Evolutionary conservation across 2,797 vertebrate genomes (phyloP), one percentile per base, ranked within the genome.

Genomic region (Cephalopachus bancanus): DNA sequence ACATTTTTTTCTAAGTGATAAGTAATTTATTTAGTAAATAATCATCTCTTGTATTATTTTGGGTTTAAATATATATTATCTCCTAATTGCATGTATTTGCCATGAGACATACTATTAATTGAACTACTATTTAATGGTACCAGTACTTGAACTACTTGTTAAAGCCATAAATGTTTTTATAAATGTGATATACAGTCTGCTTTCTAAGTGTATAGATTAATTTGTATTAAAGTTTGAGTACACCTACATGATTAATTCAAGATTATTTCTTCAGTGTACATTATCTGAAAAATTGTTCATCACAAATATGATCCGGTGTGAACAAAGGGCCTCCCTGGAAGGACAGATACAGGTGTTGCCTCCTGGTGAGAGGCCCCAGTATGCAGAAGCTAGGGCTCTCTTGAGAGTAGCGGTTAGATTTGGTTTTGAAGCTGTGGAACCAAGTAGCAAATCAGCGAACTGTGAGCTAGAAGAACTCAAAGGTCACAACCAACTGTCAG

Each of bases 11-110:
- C 59, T 92, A 74, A 71, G 15, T 65, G 44, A 49, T 37, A 74
- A 60, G 28, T 33, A 92, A 10, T 81, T 83, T 72, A 60, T 92
- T 96, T 91, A 71, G 72, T 67, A 93, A 91, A 49, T 37, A 71
- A 78, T 86, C n/a, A 83, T n/a, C 22, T 30, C 30, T 92, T 81
- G 37, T 59, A 16, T 80, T 87, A 62, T 51, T 91, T 97, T 83
- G 93, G 20, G 15, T 28, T 80, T 60, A 93, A 89, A 75, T 20
- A 17, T 33, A 30, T 51, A 60, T 91, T 83, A 79, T 80, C 10
- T 65, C 20, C 69, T 37, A 44, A 44, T 19, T 65, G 37, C 9
- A 59, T n/a, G 9, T 37, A 30, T 79, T 89, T 95, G 62, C n/a
- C 20, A 57, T 12, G 12, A 80, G 57, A 57, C 5, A 62, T 22